Evolutionary conservation across 2,797 vertebrate genomes (phyloP).

Genomic region (Oreochromis mossambicus): DNA sequence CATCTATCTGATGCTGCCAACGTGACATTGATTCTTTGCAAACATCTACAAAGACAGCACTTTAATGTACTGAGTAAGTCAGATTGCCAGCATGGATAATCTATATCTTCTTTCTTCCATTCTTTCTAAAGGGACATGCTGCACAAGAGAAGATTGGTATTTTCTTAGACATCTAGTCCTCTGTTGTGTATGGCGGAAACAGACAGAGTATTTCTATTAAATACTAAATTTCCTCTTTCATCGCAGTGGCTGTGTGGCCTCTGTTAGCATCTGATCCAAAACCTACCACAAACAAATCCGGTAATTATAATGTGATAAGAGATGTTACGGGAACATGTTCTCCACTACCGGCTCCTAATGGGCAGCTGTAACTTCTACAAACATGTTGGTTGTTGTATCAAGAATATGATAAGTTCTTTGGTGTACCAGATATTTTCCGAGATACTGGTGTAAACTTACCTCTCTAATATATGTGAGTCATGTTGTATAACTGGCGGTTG

Average conservation of each 20-base stretch:
- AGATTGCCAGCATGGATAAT: background rate
- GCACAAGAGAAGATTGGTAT: background rate
- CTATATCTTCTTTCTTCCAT: background rate
- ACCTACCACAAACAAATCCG: background rate
- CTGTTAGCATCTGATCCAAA: background rate
- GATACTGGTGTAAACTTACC: slow-evolving; percentile 11
- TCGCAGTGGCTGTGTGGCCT: background rate
- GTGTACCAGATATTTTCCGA: background rate
- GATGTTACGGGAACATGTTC: slow-evolving; percentile 1
- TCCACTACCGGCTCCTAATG: background rate
- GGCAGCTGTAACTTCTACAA: slow-evolving; percentile 27
- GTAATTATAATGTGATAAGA: background rate
- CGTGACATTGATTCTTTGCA: background rate
- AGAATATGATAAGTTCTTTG: slow-evolving; percentile 14
- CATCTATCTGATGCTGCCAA: background rate
- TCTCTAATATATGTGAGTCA: background rate
- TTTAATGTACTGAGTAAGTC: background rate
- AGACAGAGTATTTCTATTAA: background rate
- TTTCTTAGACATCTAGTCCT: background rate
- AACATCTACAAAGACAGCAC: background rate
- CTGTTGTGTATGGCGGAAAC: background rate
- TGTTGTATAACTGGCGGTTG: slow-evolving; percentile 14
- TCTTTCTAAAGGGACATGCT: background rate
- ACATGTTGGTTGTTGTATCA: slow-evolving; percentile 1
- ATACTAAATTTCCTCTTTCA: background rate